A percentile compares a stretch with the other conserved stretches of the same genome.
Evolutionary conservation across 2,797 vertebrate genomes (phyloP).

Genomic region (Tenualosa ilisha): DNA sequence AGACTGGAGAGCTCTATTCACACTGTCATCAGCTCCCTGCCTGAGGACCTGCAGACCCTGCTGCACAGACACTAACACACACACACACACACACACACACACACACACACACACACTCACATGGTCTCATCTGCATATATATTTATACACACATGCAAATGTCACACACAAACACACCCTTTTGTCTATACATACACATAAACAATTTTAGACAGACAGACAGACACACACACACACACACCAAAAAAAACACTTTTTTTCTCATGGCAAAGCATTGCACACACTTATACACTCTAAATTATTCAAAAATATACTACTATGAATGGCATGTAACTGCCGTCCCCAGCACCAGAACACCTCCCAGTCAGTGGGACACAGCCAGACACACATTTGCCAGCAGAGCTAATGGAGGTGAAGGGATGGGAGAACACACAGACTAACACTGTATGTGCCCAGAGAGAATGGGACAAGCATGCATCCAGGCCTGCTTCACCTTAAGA

Average conservation of each 20-base stretch:
- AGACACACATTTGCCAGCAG: slow-evolving; percentile 51
- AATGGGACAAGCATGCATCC: background rate
- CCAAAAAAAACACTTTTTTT: background rate
- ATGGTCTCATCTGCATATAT: background rate
- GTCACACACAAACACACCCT: background rate
- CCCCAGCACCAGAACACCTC: background rate
- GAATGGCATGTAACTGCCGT: background rate
- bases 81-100: slow-evolving; percentile 4
- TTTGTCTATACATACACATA: background rate
- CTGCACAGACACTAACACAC: slow-evolving; percentile 72
- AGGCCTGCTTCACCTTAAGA: background rate
- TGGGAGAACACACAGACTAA: background rate
- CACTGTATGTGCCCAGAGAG: background rate
- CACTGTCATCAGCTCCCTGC: slow-evolving; percentile 76
- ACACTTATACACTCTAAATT: background rate
- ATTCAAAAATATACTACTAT: background rate
- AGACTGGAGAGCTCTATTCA: slow-evolving; percentile 73
- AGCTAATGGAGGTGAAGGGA: background rate
- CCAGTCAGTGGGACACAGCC: slow-evolving; percentile 46
- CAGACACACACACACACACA: background rate
- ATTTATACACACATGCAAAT: background rate
- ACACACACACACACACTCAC: background rate
- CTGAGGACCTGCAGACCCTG: slow-evolving; percentile 82
- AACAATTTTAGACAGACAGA: background rate
- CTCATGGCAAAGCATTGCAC: background rate